Conservation (phyloP, 2,888 invertebrate genomes). For the Synergus laeviventris region DNA sequence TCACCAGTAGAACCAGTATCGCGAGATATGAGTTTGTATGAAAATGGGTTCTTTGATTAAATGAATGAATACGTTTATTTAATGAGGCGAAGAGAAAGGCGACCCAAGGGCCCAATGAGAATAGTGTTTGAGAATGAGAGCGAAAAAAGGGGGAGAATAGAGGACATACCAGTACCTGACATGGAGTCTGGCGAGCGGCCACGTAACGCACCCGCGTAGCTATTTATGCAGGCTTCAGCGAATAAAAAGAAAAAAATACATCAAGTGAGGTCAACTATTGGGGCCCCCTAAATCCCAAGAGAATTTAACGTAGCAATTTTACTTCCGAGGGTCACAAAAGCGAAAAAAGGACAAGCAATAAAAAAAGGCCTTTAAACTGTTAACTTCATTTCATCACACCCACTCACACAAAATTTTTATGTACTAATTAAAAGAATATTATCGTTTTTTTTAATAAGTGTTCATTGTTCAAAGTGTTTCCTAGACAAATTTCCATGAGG, state of each 20-base stretch:
- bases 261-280: constrained; percentile 70
- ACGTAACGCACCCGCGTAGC: constrained; percentile 94
- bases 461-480: neutral
- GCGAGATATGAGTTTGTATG: neutral
- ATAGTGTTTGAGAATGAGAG: constrained; percentile 55
- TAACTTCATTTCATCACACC: constrained; percentile 51
- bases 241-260: constrained; percentile 75
- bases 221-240: constrained; percentile 78
- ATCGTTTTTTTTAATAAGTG: neutral
- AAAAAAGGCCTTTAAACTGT: constrained; percentile 54
- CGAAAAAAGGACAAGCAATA: constrained; percentile 58
- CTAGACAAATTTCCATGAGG: neutral
- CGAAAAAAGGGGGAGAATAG: constrained; percentile 64
- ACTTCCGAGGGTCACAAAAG: constrained; percentile 57
- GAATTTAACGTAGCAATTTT: constrained; percentile 53
- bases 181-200: constrained; percentile 88
- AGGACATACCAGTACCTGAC: constrained; percentile 88
- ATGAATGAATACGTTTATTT: constrained; percentile 38
- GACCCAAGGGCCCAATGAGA: constrained; percentile 26
- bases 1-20: neutral
- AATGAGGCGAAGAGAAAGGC: constrained; percentile 41
- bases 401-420: constrained; percentile 49
- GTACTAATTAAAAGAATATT: neutral
- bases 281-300: constrained; percentile 58
- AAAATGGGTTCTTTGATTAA: constrained; percentile 15